These are phyloP conservation scores for Penaeus vannamei DNA, from an alignment of 1,140 invertebrate species.

Conservation along the genomic window DNA sequence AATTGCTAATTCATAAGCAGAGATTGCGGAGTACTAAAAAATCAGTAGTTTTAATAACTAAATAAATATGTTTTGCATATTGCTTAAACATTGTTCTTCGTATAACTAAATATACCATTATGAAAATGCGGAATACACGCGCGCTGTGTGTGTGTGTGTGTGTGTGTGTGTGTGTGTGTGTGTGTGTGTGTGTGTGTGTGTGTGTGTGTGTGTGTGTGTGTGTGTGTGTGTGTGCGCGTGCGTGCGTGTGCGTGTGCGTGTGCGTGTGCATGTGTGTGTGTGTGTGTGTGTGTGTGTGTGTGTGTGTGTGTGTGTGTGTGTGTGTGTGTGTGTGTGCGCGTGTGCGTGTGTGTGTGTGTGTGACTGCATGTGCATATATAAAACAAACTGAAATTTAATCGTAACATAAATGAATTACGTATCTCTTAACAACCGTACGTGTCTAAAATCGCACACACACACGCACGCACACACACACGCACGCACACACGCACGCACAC, in stretches of 20 bases:
- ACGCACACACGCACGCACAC: background rate
- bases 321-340: background rate
- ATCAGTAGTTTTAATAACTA: no score
- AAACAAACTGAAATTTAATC: background rate
- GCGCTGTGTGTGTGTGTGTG: no score
- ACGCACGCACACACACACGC: background rate
- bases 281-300: background rate
- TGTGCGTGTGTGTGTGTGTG: background rate
- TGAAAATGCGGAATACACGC: no score
- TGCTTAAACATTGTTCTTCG: no score
- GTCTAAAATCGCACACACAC: background rate
- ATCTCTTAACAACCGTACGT: background rate
- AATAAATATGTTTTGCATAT: no score
- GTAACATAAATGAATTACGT: no score
- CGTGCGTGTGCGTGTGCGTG: background rate
- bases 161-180: background rate
- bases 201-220: constrained; percentile 25
- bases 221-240: background rate
- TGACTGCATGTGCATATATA: background rate
- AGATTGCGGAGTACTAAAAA: no score
- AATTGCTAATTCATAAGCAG: no score
- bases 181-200: background rate
- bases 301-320: background rate
- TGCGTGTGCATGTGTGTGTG: background rate
- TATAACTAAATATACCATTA: no score